These are phyloP conservation scores for Leptinotarsa rubiginosa DNA, from an alignment of 2,888 invertebrate species.

Conservation along the genomic window DNA sequence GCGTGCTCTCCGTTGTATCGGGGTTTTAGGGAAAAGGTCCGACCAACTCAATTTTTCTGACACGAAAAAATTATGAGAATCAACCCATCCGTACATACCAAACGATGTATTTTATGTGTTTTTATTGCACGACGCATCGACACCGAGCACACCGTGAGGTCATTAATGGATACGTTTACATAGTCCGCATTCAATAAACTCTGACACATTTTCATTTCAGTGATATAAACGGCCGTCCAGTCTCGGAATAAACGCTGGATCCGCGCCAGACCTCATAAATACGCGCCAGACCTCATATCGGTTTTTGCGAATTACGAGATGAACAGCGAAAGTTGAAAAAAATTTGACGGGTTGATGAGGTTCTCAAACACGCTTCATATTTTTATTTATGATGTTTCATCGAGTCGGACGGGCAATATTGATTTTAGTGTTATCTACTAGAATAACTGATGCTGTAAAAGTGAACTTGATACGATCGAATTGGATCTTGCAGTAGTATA, in stretches of 20 bases:
- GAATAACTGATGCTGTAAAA: background rate
- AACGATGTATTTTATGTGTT: background rate
- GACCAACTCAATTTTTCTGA: too few species aligned
- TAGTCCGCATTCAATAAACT: constrained; percentile 6
- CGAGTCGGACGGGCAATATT: background rate
- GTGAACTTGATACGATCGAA: background rate
- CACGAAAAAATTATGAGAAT: too few species aligned
- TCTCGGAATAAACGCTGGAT: constrained; percentile 15
- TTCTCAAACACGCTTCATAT: background rate
- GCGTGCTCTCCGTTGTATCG: too few species aligned
- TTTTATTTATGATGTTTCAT: background rate
- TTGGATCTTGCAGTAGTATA: too few species aligned
- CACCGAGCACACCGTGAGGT: background rate
- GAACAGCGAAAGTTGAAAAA: constrained; percentile 1
- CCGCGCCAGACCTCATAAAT: constrained; percentile 8
- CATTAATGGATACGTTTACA: constrained; percentile 11
- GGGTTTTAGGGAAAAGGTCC: too few species aligned
- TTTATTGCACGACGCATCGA: background rate
- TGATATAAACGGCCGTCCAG: background rate
- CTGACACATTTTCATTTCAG: constrained; percentile 14
- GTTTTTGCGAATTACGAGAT: constrained; percentile 9
- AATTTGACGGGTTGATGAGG: constrained; percentile 11
- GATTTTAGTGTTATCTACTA: background rate
- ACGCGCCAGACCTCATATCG: constrained; percentile 1
- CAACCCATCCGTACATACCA: background rate